A percentile compares a stretch with the other conserved stretches of the same genome.
Evolutionary conservation across 64 coral and sea anemone genomes (phyloP).

Genomic region (Anthopleura sola): DNA sequence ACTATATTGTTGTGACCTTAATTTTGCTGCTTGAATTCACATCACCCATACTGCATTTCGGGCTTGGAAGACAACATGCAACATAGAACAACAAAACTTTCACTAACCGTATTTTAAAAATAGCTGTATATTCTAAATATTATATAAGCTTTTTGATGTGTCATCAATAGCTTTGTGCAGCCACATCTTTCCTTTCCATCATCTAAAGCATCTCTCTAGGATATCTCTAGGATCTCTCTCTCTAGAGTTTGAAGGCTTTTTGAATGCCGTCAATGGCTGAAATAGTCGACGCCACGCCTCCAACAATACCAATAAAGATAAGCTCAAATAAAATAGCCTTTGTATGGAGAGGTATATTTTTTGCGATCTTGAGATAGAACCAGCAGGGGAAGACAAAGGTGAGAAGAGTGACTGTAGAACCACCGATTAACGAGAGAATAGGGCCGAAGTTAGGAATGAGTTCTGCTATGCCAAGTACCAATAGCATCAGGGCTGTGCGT

Average conservation of each 20-base stretch:
- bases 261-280: conserved; percentile 80
- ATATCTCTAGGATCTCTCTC: background rate
- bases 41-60: too few species aligned
- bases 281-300: conserved; percentile 62
- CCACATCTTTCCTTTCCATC: too few species aligned
- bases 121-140: too few species aligned
- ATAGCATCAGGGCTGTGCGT: conserved; percentile 64
- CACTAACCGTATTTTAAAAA: too few species aligned
- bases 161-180: too few species aligned
- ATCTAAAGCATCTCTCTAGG: too few species aligned
- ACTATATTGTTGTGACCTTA: too few species aligned
- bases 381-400: conserved; percentile 92
- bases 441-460: conserved; percentile 89
- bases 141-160: too few species aligned
- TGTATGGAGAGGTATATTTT: conserved; percentile 68
- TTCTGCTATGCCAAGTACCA: conserved; percentile 77
- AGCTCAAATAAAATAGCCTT: conserved; percentile 78
- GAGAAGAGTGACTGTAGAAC: conserved; percentile 67
- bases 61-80: too few species aligned
- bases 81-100: too few species aligned
- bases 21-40: too few species aligned
- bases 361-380: conserved; percentile 71
- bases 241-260: conserved; percentile 40
- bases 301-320: conserved; percentile 62
- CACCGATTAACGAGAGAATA: conserved; percentile 87